Percentiles rank a stretch among this genome's conserved stretches.
Conservation (phyloP, 2,113 vertebrate genomes). For the Apaloderma vittatum region DNA sequence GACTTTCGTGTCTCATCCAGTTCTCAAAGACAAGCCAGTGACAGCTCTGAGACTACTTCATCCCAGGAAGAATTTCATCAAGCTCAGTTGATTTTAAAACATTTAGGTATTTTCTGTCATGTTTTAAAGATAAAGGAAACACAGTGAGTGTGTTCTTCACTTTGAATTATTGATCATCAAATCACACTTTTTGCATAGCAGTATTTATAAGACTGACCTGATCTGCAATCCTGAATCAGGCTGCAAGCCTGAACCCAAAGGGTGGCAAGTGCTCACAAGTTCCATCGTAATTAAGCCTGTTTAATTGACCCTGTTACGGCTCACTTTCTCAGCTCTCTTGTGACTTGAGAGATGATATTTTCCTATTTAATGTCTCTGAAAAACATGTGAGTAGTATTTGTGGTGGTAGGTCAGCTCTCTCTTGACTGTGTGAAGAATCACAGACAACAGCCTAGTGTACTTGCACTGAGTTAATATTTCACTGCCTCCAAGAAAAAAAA, state of each 20-base stretch:
- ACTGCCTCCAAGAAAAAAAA: constrained; percentile 27
- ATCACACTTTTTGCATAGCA: neutral
- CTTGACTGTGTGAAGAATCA: constrained; percentile 66
- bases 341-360: constrained; percentile 62
- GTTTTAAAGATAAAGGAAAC: neutral
- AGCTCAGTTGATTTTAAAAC: neutral
- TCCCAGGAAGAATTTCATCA: neutral
- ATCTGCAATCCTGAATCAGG: neutral
- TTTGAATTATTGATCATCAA: constrained; percentile 22
- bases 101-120: neutral
- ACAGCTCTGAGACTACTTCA: neutral
- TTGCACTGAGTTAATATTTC: constrained; percentile 27
- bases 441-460: constrained; percentile 69
- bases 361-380: constrained; percentile 44
- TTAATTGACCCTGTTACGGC: constrained; percentile 43
- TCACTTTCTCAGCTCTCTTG: constrained; percentile 53
- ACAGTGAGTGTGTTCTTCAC: neutral
- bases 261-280: constrained; percentile 24
- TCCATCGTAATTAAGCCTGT: constrained; percentile 19
- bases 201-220: neutral
- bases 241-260: constrained; percentile 15
- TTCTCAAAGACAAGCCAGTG: neutral
- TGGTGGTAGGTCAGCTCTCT: constrained; percentile 51
- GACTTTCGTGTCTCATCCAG: neutral
- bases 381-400: constrained; percentile 68